Evolutionary conservation across 2,888 invertebrate species (phyloP).

Genomic region (Tricholauxania praeusta): DNA sequence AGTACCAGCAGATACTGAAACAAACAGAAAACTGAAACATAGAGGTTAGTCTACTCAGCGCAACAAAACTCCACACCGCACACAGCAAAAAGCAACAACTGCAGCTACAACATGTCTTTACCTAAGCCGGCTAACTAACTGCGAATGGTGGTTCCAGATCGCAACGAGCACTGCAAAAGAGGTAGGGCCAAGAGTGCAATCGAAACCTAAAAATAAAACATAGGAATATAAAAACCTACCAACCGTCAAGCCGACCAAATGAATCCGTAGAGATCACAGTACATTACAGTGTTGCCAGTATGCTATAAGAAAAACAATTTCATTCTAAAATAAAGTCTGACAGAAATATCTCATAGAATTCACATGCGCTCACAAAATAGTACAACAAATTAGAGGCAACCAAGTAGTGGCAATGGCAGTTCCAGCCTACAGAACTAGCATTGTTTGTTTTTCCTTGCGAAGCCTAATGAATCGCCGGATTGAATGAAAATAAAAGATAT

Average conservation of each 20-base stretch:
- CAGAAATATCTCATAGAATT: too few relatives aligned
- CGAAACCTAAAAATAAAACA: constrained; percentile 11
- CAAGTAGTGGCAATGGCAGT: too few relatives aligned
- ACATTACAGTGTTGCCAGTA: constrained; percentile 7
- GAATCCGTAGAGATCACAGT: constrained; percentile 51
- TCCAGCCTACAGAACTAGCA: too few relatives aligned
- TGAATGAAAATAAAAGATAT: too few relatives aligned
- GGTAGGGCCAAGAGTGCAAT: constrained; percentile 3
- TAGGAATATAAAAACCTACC: constrained; percentile 16
- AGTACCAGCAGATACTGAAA: neutral
- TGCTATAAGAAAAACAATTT: neutral
- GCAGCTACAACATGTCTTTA: constrained; percentile 31
- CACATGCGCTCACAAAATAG: too few relatives aligned
- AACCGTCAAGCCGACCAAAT: constrained; percentile 22
- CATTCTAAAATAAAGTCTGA: too few relatives aligned
- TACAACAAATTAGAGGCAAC: too few relatives aligned
- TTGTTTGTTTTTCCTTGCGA: too few relatives aligned
- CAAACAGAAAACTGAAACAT: constrained; percentile 37
- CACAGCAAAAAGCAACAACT: constrained; percentile 4
- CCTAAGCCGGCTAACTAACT: constrained; percentile 10
- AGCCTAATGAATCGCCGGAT: too few relatives aligned
- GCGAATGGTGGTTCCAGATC: constrained; percentile 19
- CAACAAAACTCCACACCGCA: constrained; percentile 39
- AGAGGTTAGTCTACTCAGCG: constrained; percentile 38
- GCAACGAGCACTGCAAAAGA: neutral